Evolutionary conservation across 2,797 vertebrate genomes (phyloP).

Genomic region (Thaleichthys pacificus): DNA sequence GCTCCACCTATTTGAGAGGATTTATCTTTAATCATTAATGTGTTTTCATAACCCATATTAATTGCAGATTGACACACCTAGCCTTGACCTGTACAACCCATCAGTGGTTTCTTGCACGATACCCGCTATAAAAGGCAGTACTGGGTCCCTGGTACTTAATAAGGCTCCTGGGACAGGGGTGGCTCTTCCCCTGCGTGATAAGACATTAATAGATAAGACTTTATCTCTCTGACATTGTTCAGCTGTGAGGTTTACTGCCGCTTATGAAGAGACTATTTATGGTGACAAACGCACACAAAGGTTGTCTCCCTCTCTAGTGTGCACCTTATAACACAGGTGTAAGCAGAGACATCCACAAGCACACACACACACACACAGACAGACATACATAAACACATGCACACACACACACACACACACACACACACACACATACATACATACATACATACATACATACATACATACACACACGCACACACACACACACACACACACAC

Average conservation of each 20-base stretch:
- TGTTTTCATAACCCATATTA: background rate
- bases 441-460: background rate
- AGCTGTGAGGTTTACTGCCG: background rate
- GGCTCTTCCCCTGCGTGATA: conserved; percentile 4
- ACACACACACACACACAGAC: background rate
- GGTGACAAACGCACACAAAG: conserved; percentile 3
- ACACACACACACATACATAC: background rate
- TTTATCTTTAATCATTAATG: background rate
- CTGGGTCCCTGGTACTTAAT: background rate
- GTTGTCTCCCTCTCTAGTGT: background rate
- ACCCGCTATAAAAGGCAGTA: background rate
- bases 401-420: background rate
- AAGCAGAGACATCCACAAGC: background rate
- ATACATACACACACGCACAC: background rate
- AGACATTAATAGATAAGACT: conserved; percentile 8
- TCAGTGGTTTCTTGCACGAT: background rate
- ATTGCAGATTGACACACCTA: background rate
- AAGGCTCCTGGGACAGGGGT: background rate
- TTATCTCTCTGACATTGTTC: conserved; percentile 3
- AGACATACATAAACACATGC: no score
- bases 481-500: background rate
- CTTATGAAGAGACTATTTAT: background rate
- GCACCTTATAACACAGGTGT: background rate
- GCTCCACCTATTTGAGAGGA: background rate
- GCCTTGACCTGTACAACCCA: conserved; percentile 9